Evolutionary conservation across 2,797 vertebrate genomes (phyloP), one percentile per base, ranked within the genome.

Genomic region (Manis crassicaudata): DNA sequence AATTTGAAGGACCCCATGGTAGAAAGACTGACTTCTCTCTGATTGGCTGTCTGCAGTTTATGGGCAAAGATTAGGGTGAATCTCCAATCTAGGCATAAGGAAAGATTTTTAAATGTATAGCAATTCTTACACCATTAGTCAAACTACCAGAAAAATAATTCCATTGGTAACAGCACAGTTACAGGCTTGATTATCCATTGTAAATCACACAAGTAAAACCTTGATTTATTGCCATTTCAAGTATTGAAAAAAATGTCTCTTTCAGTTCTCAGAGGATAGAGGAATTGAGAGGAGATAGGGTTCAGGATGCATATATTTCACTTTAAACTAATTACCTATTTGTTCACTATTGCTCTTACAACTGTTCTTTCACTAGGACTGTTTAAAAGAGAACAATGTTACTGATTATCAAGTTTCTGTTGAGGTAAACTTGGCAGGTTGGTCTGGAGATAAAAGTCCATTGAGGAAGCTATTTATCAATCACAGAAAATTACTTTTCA

Each of bases 401-500:
- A 75, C 27, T 35, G 21, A 4, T 68, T 87, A 73, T 67, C 79
- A 89, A 93, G 20, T 93, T 95, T 63, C 37, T 37, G 6, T 72
- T 85, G 43, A 73, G 16, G n/a, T 35, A 92, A 63, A 94, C 7
- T 82, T 86, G n/a, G 54, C 27, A 89, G 29, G 43, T 58, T 73
- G 27, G 20, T 25, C 11, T 25, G 12, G 93, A 88, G 46, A 85
- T n/a, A 81, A 89, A 80, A 11, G 14, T 77, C 37, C 56, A 68
- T 43, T 50, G 21, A 25, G 14, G 14, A 94, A 92, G 29, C 18
- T 60, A 76, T 60, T 77, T 94, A 67, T 67, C 43, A 52, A 23
- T 52, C n/a, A 94, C 16, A 80, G 35, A 94, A 96, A 92, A 91
- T 52, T 67, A 79, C 54, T 90, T 96, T 90, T 92, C 58, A 89